phyloP scores from a whole-genome alignment of 2,888 invertebrate species.

The Apomyelois bistriatella region DNA sequence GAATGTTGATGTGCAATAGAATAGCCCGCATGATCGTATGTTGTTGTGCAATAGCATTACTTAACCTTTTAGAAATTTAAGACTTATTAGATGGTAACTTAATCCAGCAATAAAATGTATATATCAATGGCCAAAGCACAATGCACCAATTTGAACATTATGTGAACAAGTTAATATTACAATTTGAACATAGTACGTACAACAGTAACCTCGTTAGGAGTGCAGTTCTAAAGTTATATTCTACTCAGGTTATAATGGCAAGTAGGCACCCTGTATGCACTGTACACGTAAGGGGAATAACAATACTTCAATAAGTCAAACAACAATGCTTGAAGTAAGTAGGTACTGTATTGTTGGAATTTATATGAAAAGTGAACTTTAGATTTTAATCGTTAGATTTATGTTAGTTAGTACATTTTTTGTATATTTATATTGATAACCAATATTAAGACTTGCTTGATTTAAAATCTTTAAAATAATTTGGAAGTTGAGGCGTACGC shows the following conservation, averaged over 20 bases:
- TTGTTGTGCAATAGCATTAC: too few species aligned
- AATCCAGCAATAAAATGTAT: background rate
- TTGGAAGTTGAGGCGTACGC: too few species aligned
- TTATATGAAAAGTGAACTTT: background rate
- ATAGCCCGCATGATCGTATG: too few species aligned
- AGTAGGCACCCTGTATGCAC: background rate
- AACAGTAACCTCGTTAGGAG: background rate
- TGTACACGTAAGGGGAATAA: background rate
- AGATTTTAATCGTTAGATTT: background rate
- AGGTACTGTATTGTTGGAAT: background rate
- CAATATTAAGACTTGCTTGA: too few species aligned
- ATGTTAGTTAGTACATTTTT: too few species aligned
- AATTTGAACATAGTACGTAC: background rate
- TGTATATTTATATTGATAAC: too few species aligned
- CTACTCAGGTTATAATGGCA: background rate
- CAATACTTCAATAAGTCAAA: background rate
- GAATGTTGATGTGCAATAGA: too few species aligned
- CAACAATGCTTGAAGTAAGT: background rate
- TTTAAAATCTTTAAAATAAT: too few species aligned
- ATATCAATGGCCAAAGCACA: background rate
- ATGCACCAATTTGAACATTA: background rate
- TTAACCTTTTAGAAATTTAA: too few species aligned
- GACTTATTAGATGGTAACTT: too few species aligned
- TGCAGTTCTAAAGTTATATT: slow-evolving; percentile 1
- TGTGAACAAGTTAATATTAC: slow-evolving; percentile 1